Evolutionary conservation across 2,113 vertebrate species (phyloP).

Genomic region (Mixornis gularis): DNA sequence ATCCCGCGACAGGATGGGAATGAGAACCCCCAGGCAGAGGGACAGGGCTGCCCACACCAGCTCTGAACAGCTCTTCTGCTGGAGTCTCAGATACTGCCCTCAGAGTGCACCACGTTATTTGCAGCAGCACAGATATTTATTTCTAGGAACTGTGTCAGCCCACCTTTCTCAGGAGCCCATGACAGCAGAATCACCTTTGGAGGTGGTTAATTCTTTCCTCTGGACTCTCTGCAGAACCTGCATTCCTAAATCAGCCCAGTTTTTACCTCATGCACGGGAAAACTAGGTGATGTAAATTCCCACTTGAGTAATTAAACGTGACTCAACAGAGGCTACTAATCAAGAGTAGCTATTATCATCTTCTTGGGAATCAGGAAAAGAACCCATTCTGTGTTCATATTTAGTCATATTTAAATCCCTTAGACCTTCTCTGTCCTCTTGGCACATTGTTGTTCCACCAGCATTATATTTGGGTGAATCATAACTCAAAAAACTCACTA

Average conservation of each 20-base stretch:
- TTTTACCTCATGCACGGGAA: not conserved
- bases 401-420: not conserved
- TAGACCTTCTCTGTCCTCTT: not conserved
- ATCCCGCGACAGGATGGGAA: no score
- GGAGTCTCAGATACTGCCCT: not conserved
- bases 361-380: not conserved
- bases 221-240: not conserved
- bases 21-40: not conserved
- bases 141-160: not conserved
- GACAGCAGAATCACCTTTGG: not conserved
- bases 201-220: not conserved
- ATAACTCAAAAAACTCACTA: not conserved
- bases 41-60: not conserved
- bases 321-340: not conserved
- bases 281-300: not conserved
- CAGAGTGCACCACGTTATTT: not conserved
- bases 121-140: not conserved
- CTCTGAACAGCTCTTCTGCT: not conserved
- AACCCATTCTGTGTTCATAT: not conserved
- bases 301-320: not conserved
- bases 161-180: not conserved
- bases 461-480: not conserved
- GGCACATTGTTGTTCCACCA: not conserved
- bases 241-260: not conserved
- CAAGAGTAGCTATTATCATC: not conserved